Percentiles rank a stretch among this genome's conserved stretches.
Conservation (phyloP, 2,113 vertebrate genomes). For the Corydoras maculifer region DNA sequence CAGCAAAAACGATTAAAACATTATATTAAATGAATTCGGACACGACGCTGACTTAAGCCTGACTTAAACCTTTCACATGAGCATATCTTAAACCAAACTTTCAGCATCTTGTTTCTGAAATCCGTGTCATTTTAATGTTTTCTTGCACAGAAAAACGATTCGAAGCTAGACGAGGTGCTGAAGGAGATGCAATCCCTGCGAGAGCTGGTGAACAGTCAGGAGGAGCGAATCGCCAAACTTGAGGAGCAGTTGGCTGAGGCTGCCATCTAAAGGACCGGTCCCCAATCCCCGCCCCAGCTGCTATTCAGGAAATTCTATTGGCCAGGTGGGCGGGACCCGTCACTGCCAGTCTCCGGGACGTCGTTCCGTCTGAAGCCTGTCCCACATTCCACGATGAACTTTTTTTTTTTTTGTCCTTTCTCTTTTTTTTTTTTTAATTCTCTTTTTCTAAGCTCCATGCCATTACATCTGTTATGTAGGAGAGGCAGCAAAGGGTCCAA, state of each 20-base stretch:
- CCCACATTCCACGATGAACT: conserved; percentile 77
- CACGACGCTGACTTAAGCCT: too few relatives aligned
- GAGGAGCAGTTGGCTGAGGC: conserved; percentile 92
- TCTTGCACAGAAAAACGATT: conserved; percentile 76
- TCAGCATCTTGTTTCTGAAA: too few relatives aligned
- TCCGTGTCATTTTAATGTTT: not conserved
- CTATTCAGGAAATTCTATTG: conserved; percentile 65
- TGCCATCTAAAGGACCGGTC: conserved; percentile 66
- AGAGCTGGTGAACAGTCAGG: conserved; percentile 88
- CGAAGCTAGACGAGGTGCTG: conserved; percentile 90
- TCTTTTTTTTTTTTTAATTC: conserved; percentile 42
- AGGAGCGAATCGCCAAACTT: conserved; percentile 88
- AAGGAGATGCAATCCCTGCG: conserved; percentile 92
- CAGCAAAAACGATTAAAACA: too few relatives aligned
- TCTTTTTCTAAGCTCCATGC: conserved; percentile 56
- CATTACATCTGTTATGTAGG: conserved; percentile 56
- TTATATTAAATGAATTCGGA: too few relatives aligned
- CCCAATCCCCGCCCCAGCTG: conserved; percentile 40
- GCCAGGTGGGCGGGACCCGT: conserved; percentile 59
- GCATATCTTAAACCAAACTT: too few relatives aligned
- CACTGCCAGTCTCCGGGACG: conserved; percentile 66
- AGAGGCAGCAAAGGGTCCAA: conserved; percentile 41
- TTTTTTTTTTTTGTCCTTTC: conserved; percentile 37
- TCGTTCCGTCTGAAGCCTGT: conserved; percentile 62
- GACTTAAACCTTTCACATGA: too few relatives aligned